Evolutionary conservation across 2,797 vertebrate genomes (phyloP).

Genomic region (Halcyon badia): DNA sequence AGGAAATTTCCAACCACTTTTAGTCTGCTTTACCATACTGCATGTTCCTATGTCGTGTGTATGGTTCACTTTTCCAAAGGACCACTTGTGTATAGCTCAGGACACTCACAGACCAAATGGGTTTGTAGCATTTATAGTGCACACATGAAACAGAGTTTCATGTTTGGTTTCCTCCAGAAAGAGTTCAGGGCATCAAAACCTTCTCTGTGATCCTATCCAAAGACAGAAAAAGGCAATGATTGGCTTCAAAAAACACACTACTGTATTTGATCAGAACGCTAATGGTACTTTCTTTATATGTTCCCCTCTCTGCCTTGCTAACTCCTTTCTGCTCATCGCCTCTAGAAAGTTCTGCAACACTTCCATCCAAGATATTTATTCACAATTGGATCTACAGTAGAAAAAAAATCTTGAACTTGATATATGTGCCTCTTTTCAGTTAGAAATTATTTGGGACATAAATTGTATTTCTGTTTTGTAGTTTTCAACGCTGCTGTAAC

Average conservation of each 20-base stretch:
- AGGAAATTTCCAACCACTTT: neutral
- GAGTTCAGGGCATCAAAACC: neutral
- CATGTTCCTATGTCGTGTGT: fast-evolving
- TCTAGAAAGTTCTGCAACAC: neutral
- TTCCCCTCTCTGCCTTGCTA: neutral
- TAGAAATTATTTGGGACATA: neutral
- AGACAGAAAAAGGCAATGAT: neutral
- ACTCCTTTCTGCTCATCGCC: neutral
- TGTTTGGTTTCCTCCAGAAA: neutral
- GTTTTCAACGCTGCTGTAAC: neutral
- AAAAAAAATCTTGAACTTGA: neutral
- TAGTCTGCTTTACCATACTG: neutral
- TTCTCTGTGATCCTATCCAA: neutral
- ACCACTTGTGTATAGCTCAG: neutral
- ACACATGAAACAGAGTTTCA: neutral
- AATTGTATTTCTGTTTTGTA: neutral
- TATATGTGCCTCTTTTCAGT: neutral
- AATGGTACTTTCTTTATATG: neutral
- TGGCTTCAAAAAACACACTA: neutral
- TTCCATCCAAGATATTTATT: neutral
- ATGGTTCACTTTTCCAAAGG: neutral
- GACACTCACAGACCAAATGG: neutral
- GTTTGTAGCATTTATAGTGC: neutral
- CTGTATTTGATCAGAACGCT: neutral
- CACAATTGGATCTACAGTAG: neutral